Conservation (phyloP, 1,140 invertebrate genomes). For the Choristoneura fumiferana region DNA sequence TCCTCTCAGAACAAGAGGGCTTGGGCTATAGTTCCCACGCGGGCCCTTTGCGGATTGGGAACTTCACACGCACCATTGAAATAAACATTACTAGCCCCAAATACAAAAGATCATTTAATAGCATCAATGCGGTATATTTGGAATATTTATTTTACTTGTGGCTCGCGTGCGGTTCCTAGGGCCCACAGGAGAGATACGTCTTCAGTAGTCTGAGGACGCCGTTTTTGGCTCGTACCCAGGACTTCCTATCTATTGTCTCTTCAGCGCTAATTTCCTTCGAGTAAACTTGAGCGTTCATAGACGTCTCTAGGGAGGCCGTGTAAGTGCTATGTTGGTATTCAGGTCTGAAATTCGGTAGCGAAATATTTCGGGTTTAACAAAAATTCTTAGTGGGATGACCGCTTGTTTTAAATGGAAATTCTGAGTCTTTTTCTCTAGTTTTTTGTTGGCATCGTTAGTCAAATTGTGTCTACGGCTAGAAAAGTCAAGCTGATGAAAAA, state of each 20-base stretch:
- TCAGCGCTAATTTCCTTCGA: conserved; percentile 15
- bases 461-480: too few species aligned
- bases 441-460: conserved; percentile 9
- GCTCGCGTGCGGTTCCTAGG: background rate
- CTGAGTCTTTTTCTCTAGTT: conserved; percentile 32
- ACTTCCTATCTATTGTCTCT: conserved; percentile 14
- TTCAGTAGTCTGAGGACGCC: conserved; percentile 12
- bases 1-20: too few species aligned
- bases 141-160: conserved; percentile 10
- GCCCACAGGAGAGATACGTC: conserved; percentile 15
- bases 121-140: background rate
- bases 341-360: background rate
- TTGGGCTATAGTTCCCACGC: too few species aligned
- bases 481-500: conserved; percentile 22
- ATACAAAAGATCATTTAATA: too few species aligned
- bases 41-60: too few species aligned
- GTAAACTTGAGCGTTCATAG: conserved; percentile 18
- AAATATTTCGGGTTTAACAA: background rate
- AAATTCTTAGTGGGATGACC: background rate
- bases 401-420: too few species aligned
- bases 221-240: conserved; percentile 17
- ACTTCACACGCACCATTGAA: too few species aligned
- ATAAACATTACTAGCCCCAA: too few species aligned
- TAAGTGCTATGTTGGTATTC: conserved; percentile 13
- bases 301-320: conserved; percentile 4